Percentiles rank a stretch among this genome's conserved stretches.
Conservation (phyloP, 1,140 invertebrate genomes). For the Aphidius ervi region DNA sequence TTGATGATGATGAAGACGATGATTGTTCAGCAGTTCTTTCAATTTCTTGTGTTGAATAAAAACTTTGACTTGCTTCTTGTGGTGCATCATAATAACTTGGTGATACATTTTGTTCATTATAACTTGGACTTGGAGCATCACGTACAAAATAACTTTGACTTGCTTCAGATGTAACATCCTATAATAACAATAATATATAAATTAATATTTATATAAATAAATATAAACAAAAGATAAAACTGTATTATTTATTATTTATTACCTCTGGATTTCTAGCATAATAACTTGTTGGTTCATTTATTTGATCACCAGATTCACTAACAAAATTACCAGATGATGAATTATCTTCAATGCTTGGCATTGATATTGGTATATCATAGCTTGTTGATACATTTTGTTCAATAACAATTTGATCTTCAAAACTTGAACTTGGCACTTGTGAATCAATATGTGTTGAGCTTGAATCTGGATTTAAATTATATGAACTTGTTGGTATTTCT, state of each 20-base stretch:
- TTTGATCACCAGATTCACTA: conserved; percentile 43
- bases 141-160: conserved; percentile 45
- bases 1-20: conserved; percentile 25
- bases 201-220: neutral
- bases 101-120: conserved; percentile 39
- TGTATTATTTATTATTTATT: conserved; percentile 35
- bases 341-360: conserved; percentile 45
- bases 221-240: neutral
- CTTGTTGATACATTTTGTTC: conserved; percentile 50
- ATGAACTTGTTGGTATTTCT: conserved; percentile 49
- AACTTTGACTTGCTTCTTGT: conserved; percentile 46
- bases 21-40: conserved; percentile 31
- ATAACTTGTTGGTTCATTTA: conserved; percentile 43
- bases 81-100: conserved; percentile 43
- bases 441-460: conserved; percentile 38
- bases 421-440: conserved; percentile 44
- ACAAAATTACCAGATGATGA: conserved; percentile 43
- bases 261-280: conserved; percentile 44
- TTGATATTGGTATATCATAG: conserved; percentile 44
- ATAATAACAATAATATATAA: conserved; percentile 2
- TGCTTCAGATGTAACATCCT: conserved; percentile 36
- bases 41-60: conserved; percentile 40
- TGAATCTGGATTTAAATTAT: conserved; percentile 47
- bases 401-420: conserved; percentile 43
- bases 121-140: conserved; percentile 41